Evolutionary conservation across 1,140 invertebrate genomes (phyloP).

Genomic region (Drosophila guanche): DNA sequence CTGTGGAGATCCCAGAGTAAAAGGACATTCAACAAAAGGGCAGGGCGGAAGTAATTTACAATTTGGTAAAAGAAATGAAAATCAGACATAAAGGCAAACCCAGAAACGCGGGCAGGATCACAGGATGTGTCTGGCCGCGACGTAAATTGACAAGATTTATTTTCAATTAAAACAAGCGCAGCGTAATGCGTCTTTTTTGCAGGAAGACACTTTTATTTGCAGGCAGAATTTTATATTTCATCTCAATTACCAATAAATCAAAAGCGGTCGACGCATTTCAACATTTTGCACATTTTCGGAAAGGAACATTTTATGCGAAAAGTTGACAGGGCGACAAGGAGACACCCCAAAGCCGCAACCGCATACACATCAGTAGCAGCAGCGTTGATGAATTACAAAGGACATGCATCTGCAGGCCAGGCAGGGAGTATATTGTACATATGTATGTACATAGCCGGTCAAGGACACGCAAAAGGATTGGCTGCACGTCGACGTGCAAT

Average conservation of each 20-base stretch:
- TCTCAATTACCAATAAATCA: constrained; percentile 75
- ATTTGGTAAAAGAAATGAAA: constrained; percentile 62
- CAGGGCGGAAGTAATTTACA: constrained; percentile 78
- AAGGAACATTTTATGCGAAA: constrained; percentile 35
- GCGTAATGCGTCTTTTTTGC: constrained; percentile 64
- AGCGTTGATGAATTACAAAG: constrained; percentile 77
- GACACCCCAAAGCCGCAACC: constrained; percentile 72
- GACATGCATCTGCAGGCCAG: constrained; percentile 53
- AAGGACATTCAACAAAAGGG: constrained; percentile 67
- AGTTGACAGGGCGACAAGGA: constrained; percentile 15
- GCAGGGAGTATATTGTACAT: background rate
- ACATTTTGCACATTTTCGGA: constrained; percentile 42
- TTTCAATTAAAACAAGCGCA: constrained; percentile 76
- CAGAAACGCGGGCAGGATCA: constrained; percentile 42
- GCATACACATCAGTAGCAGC: constrained; percentile 36
- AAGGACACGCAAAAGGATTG: constrained; percentile 71
- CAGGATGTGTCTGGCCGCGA: constrained; percentile 65
- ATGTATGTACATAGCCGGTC: constrained; percentile 22
- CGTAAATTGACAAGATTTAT: constrained; percentile 81
- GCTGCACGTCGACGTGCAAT: constrained; percentile 78
- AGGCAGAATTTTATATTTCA: constrained; percentile 68
- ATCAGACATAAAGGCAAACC: constrained; percentile 56
- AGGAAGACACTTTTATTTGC: constrained; percentile 67
- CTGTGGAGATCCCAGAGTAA: constrained; percentile 21
- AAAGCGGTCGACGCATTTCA: constrained; percentile 62